Conservation (phyloP, 2,888 invertebrate genomes). For the Pristionchus maxplancki region DNA sequence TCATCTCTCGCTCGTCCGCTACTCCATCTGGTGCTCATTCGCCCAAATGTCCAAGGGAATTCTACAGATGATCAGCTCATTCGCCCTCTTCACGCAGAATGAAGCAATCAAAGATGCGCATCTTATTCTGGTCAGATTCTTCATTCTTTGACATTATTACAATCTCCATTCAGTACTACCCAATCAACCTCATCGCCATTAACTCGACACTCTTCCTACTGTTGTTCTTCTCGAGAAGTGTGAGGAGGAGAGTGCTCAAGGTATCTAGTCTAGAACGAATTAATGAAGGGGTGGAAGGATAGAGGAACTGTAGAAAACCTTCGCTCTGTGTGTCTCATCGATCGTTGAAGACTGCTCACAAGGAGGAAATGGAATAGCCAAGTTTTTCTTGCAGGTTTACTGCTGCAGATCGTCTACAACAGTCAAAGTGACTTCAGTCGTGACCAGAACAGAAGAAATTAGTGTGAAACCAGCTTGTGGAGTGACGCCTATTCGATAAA, state of each 20-base stretch:
- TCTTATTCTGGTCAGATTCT: neutral
- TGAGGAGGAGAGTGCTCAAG: neutral
- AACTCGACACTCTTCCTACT: neutral
- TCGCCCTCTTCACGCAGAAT: neutral
- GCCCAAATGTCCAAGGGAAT: neutral
- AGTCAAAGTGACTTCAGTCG: neutral
- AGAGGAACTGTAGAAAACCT: neutral
- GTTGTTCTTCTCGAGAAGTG: slow-evolving; percentile 12
- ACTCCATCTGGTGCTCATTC: neutral
- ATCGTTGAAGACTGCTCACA: neutral
- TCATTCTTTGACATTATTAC: neutral
- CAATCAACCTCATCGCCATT: neutral
- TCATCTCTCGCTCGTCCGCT: neutral
- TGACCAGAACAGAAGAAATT: neutral
- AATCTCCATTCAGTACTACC: neutral
- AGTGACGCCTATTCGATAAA: neutral
- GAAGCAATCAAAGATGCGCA: neutral
- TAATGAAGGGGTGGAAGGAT: too few species aligned
- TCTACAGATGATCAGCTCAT: neutral
- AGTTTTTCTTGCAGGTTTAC: neutral
- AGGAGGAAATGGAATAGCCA: neutral
- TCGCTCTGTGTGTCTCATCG: neutral
- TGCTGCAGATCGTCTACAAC: neutral
- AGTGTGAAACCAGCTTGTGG: neutral
- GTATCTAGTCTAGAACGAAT: too few species aligned